phyloP scores from a whole-genome alignment of 2,797 vertebrate species.

The Graptemys geographica region DNA sequence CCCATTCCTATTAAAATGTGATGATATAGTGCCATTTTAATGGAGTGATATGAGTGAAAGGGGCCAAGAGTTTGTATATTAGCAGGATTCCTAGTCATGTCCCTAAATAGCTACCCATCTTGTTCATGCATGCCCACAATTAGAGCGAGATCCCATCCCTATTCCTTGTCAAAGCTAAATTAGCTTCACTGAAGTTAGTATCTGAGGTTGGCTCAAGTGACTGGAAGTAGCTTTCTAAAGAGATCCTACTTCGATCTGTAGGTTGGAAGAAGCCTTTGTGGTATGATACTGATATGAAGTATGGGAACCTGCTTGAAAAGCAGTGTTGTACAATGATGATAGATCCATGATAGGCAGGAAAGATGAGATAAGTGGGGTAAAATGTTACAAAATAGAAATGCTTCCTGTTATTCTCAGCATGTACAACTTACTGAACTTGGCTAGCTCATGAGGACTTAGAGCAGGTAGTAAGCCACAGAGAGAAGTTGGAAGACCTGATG shows the following conservation, averaged over 20 bases:
- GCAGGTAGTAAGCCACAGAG: background rate
- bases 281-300: rapidly evolving
- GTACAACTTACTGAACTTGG: background rate
- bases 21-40: background rate
- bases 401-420: background rate
- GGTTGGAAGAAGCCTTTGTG: background rate
- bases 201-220: background rate
- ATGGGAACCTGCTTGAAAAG: background rate
- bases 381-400: background rate
- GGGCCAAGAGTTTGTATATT: background rate
- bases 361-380: background rate
- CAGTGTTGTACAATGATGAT: background rate
- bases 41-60: background rate
- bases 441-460: background rate
- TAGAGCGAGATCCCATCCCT: background rate
- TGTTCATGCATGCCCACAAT: background rate
- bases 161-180: background rate
- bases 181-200: background rate
- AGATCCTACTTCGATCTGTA: background rate
- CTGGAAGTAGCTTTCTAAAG: background rate
- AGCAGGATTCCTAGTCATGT: background rate
- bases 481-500: background rate
- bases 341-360: background rate
- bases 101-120: background rate
- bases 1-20: background rate